A percentile compares a stretch with the other conserved stretches of the same genome.
phyloP scores from a whole-genome alignment of 2,113 vertebrate genomes.

The Podarcis muralis region DNA sequence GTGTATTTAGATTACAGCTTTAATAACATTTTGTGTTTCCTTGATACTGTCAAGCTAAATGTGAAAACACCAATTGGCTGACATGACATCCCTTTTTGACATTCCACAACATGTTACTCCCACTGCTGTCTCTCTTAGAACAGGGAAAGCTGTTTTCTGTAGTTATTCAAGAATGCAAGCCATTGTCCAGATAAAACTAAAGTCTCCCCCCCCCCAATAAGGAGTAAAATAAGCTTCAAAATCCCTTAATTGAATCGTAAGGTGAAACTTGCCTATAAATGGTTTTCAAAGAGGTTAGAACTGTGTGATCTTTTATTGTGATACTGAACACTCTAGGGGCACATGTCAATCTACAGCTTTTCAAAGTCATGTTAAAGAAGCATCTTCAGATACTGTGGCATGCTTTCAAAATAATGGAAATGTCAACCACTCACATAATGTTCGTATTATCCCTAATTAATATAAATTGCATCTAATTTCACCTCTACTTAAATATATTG shows the following conservation, averaged over 20 bases:
- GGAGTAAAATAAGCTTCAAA: constrained; percentile 44
- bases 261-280: constrained; percentile 44
- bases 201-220: constrained; percentile 30
- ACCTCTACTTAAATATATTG: constrained; percentile 73
- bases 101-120: constrained; percentile 24
- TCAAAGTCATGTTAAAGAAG: constrained; percentile 55
- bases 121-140: constrained; percentile 34
- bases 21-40: constrained; percentile 57
- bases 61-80: constrained; percentile 37
- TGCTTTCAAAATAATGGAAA: constrained; percentile 69
- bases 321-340: constrained; percentile 28
- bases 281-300: constrained; percentile 36
- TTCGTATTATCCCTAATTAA: constrained; percentile 71
- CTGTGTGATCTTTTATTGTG: constrained; percentile 29
- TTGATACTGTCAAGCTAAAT: constrained; percentile 49
- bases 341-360: constrained; percentile 42
- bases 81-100: constrained; percentile 45
- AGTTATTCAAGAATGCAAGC: constrained; percentile 23
- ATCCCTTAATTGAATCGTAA: constrained; percentile 34
- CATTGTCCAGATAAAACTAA: constrained; percentile 52
- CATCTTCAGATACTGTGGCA: constrained; percentile 58
- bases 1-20: neutral
- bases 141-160: constrained; percentile 25
- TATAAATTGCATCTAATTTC: constrained; percentile 72
- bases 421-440: constrained; percentile 65